Percentiles rank a stretch among this genome's conserved stretches.
Conservation (phyloP, 1,140 invertebrate species). For the Ectropis grisescens region DNA sequence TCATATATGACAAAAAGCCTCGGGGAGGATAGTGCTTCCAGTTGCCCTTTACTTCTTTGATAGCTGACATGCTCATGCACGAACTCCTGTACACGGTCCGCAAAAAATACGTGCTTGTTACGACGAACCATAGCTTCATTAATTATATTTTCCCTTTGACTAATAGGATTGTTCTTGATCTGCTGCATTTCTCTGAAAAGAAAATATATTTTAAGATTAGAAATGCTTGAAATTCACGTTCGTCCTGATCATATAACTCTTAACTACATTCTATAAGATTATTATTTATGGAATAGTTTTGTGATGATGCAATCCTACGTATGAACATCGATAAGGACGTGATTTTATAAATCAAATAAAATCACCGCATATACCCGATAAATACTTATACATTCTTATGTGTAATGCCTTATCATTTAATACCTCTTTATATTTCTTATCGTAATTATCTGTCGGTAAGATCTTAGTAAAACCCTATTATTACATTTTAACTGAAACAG, state of each 20-base stretch:
- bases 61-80: constrained; percentile 69
- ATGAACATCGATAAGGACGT: no score
- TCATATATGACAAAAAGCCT: constrained; percentile 80
- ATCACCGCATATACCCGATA: constrained; percentile 38
- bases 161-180: constrained; percentile 57
- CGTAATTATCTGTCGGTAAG: constrained; percentile 31
- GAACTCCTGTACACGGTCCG: constrained; percentile 74
- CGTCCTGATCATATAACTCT: no score
- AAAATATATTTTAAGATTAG: constrained; percentile 7
- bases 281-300: no score
- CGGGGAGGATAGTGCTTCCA: constrained; percentile 74
- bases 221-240: no score
- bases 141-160: constrained; percentile 47
- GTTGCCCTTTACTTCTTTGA: constrained; percentile 25
- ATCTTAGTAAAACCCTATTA: constrained; percentile 4
- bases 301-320: no score
- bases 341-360: constrained; percentile 27
- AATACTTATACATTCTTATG: constrained; percentile 27
- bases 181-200: constrained; percentile 50
- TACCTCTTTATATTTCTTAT: constrained; percentile 29
- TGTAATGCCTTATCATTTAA: constrained; percentile 36
- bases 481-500: no score
- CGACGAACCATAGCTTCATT: constrained; percentile 68
- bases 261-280: no score
- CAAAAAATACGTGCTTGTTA: constrained; percentile 73